Base-by-base conservation (phyloP, 1,140 invertebrate genomes). In the Anastatus disparis region DNA sequence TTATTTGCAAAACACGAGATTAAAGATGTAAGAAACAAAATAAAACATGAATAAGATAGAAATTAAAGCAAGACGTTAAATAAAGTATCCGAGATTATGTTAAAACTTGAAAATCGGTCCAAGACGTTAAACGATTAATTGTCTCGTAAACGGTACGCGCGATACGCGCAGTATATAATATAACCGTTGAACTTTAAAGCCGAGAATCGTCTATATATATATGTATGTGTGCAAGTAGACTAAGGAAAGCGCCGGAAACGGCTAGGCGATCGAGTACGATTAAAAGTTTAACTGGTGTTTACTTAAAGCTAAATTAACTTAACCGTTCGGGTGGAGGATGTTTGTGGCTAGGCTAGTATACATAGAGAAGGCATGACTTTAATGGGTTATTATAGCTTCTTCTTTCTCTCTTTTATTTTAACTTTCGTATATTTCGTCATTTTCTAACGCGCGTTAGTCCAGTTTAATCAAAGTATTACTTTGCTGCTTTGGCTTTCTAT, bases 251-350 rank as follows among this genome's bases (percentile, higher is more conserved):
- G 63, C 63, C 64, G 38, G 65, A 50, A 67, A 58, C 53, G 29
- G 20, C 27, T 67, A 26, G 40, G 29, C 65, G 42, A 59, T 58
- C 59, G 61, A 65, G 42, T 56, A 50, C 69, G 69, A 65, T 71
- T 71, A 71, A 71, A 64, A 63, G 69, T 71, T 64, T 64, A 71
- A 58, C 62, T 71, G 61, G 42, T 65, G 69, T 71, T 71, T 71
- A 71, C 69, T 71, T 38, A 65, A 58, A 31, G 53, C 62, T 71
- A 65, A 71, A 71, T 71, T 71, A 63, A 65, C 69, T 50, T 50
- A 71, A 65, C 59, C 42, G 61, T 48, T n/a, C n/a, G n/a, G n/a
- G n/a, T 13, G 53, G 40, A 63, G 50, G 61, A 71, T 71, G 62
- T 71, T 71, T 71, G 69, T n/a, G 69, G 52, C 27, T 17, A 24